Evolutionary conservation across 2,113 vertebrate genomes (phyloP).

Genomic region (Taurulus bubalis): DNA sequence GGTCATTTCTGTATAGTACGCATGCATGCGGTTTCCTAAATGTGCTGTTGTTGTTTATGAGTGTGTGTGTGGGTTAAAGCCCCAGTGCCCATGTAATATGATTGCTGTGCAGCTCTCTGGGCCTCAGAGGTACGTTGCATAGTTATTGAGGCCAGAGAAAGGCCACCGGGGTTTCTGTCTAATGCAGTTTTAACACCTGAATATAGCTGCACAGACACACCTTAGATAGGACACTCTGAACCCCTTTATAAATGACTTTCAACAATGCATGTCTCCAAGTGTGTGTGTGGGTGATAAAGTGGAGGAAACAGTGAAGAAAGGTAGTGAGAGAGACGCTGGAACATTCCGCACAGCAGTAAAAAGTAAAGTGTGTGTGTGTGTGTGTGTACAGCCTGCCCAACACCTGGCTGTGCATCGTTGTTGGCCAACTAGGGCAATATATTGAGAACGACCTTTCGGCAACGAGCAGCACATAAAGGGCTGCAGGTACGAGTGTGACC

Average conservation of each 20-base stretch:
- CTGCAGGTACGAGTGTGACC: constrained; percentile 54
- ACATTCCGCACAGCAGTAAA: background rate
- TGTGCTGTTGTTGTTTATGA: constrained; percentile 30
- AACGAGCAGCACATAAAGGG: constrained; percentile 43
- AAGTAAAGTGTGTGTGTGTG: constrained; percentile 8
- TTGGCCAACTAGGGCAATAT: constrained; percentile 47
- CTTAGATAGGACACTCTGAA: constrained; percentile 34
- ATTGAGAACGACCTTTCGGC: constrained; percentile 51
- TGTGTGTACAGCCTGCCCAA: constrained; percentile 5
- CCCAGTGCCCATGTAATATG: constrained; percentile 52
- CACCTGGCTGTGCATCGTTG: constrained; percentile 28
- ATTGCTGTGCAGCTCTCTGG: constrained; percentile 57
- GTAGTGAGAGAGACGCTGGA: background rate
- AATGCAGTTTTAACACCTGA: constrained; percentile 70
- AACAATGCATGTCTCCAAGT: constrained; percentile 31
- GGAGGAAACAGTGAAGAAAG: constrained; percentile 13
- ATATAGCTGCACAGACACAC: constrained; percentile 48
- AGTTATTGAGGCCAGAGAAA: constrained; percentile 69
- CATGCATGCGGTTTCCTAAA: constrained; percentile 14
- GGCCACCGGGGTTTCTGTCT: constrained; percentile 55
- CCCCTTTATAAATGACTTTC: constrained; percentile 48
- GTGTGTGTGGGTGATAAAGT: background rate
- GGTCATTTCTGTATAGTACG: constrained; percentile 3
- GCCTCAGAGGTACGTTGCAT: constrained; percentile 53
- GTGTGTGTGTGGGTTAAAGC: constrained; percentile 46